phyloP scores from a whole-genome alignment of 2,797 vertebrate genomes.

The Pseudopleuronectes americanus region DNA sequence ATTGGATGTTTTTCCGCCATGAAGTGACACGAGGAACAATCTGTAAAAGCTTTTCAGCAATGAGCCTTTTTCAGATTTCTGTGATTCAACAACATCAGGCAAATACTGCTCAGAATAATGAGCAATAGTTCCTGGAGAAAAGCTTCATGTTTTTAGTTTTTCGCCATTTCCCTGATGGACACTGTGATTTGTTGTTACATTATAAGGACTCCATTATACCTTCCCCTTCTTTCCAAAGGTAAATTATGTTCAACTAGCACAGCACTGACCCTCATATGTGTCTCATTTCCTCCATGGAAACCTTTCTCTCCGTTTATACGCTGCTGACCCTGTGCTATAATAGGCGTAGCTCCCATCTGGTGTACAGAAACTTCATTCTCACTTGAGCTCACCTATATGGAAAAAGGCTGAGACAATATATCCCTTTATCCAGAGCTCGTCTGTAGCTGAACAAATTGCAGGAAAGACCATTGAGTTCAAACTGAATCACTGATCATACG shows the following conservation, averaged over 20 bases:
- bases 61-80: conserved; percentile 3
- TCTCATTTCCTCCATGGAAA: conserved; percentile 62
- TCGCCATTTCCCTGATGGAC: conserved; percentile 20
- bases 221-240: conserved; percentile 17
- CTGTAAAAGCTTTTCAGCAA: conserved; percentile 2
- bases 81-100: conserved; percentile 3
- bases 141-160: conserved; percentile 1
- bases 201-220: conserved; percentile 35
- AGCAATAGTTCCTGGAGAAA: conserved; percentile 5
- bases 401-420: conserved; percentile 57
- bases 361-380: conserved; percentile 46
- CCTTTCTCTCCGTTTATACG: conserved; percentile 37
- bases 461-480: conserved; percentile 58
- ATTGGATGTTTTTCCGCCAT: background rate
- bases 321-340: conserved; percentile 37
- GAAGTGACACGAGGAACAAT: background rate
- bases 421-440: conserved; percentile 54
- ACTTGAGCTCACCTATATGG: conserved; percentile 45
- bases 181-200: conserved; percentile 15
- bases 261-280: conserved; percentile 23
- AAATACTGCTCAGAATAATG: conserved; percentile 4
- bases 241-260: conserved; percentile 26
- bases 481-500: conserved; percentile 56
- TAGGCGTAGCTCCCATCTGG: conserved; percentile 44
- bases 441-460: conserved; percentile 61